phyloP scores from a whole-genome alignment of 2,113 vertebrate genomes.

The Ictalurus furcatus region DNA sequence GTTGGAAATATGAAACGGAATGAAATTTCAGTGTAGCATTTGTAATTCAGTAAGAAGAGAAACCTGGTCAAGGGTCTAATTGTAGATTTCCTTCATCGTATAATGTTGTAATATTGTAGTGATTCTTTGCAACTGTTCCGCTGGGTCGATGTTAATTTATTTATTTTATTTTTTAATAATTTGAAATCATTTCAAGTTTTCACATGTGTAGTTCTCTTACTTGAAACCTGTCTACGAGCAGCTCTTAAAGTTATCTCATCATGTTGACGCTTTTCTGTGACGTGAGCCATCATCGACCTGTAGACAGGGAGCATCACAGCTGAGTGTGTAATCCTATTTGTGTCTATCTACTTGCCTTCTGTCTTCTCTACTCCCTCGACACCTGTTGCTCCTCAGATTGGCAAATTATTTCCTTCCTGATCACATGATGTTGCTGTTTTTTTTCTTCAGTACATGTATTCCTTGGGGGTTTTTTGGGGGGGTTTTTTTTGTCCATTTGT shows the following conservation, averaged over 20 bases:
- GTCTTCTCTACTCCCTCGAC: slow-evolving; percentile 52
- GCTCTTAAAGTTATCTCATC: slow-evolving; percentile 3
- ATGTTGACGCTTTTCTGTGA: slow-evolving; percentile 33
- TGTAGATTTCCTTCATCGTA: too few relatives aligned
- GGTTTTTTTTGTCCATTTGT: neutral
- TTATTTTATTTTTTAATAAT: too few relatives aligned
- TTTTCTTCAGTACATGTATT: neutral
- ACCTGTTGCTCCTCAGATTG: slow-evolving; percentile 55
- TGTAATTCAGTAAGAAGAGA: too few relatives aligned
- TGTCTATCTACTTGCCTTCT: slow-evolving; percentile 51
- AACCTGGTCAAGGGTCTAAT: too few relatives aligned
- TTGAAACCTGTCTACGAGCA: neutral
- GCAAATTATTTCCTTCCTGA: neutral
- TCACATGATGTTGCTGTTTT: neutral
- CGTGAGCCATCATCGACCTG: slow-evolving; percentile 24
- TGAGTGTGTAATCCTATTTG: slow-evolving; percentile 76
- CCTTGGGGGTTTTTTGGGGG: too few relatives aligned
- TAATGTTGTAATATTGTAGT: too few relatives aligned
- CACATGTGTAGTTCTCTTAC: neutral
- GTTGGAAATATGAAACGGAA: too few relatives aligned
- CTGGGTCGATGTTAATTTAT: too few relatives aligned
- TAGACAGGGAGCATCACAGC: slow-evolving; percentile 60
- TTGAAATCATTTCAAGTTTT: neutral
- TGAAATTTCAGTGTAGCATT: too few relatives aligned
- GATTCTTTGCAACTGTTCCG: too few relatives aligned